Percentiles rank a stretch among this genome's conserved stretches.
Evolutionary conservation across 2,888 invertebrate species (phyloP).

Genomic region (Oeneis ivallda): DNA sequence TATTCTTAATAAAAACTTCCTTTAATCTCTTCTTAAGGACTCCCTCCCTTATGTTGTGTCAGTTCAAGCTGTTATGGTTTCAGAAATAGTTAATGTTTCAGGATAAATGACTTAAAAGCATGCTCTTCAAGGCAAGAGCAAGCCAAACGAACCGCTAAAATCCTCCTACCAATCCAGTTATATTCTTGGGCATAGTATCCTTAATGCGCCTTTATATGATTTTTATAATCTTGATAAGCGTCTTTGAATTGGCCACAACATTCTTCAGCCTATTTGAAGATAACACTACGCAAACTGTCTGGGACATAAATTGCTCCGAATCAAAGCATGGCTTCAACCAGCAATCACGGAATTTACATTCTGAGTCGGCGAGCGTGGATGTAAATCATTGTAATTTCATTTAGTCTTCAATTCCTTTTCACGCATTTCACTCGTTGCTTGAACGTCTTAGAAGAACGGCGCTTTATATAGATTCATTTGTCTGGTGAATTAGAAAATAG

Average conservation of each 20-base stretch:
- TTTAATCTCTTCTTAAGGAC: no score
- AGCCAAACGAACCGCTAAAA: neutral
- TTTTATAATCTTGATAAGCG: neutral
- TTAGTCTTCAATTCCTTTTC: conserved; percentile 41
- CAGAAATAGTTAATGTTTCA: no score
- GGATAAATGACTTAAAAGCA: no score
- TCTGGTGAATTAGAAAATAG: neutral
- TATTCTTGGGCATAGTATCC: neutral
- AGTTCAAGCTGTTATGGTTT: no score
- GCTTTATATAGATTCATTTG: neutral
- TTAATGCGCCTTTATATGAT: neutral
- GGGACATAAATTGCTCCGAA: conserved; percentile 50
- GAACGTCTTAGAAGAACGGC: conserved; percentile 20
- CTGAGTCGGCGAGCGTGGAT: conserved; percentile 45
- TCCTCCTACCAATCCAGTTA: neutral
- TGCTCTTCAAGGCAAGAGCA: no score
- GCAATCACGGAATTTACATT: conserved; percentile 46
- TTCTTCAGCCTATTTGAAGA: conserved; percentile 43
- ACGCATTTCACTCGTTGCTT: conserved; percentile 36
- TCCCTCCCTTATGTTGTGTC: no score
- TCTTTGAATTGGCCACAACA: conserved; percentile 9
- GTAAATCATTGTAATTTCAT: conserved; percentile 56
- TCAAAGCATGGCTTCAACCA: conserved; percentile 47
- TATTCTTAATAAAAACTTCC: no score
- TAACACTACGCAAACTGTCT: conserved; percentile 41